A percentile compares a stretch with the other conserved stretches of the same genome.
Evolutionary conservation across 2,888 invertebrate genomes (phyloP).

Genomic region (Pristionchus japonicus): DNA sequence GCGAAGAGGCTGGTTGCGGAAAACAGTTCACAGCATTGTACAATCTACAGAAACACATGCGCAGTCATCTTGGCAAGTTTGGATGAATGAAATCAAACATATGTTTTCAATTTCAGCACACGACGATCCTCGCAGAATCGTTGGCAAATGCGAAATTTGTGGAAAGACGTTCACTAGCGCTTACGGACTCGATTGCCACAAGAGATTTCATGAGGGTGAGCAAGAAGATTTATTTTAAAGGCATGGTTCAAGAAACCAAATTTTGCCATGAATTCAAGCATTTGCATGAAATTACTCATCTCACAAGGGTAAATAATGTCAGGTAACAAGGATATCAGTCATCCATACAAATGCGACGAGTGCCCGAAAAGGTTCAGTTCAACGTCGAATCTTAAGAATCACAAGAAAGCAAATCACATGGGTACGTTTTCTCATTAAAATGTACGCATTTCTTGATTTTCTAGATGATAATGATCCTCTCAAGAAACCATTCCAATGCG

Average conservation of each 20-base stretch:
- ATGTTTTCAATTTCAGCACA: not conserved
- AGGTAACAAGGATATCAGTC: not conserved
- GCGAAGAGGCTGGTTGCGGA: not conserved
- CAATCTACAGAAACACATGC: not conserved
- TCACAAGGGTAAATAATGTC: too few species aligned
- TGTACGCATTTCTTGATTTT: too few species aligned
- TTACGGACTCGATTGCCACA: not conserved
- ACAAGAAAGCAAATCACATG: not conserved
- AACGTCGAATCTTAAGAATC: not conserved
- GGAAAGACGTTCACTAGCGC: not conserved
- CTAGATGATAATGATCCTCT: too few species aligned
- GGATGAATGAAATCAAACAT: not conserved
- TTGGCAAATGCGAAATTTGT: not conserved
- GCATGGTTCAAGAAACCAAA: too few species aligned
- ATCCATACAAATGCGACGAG: not conserved
- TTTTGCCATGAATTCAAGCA: not conserved
- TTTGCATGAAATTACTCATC: not conserved
- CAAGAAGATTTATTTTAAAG: too few species aligned
- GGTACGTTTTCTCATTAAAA: too few species aligned
- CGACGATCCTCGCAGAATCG: not conserved
- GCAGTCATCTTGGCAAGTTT: not conserved
- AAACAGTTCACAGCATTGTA: not conserved
- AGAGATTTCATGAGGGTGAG: not conserved
- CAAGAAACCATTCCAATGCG: too few species aligned
- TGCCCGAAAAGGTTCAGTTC: not conserved